These are phyloP conservation scores for Willisornis vidua DNA, from an alignment of 2,113 vertebrate species.

Conservation along the genomic window DNA sequence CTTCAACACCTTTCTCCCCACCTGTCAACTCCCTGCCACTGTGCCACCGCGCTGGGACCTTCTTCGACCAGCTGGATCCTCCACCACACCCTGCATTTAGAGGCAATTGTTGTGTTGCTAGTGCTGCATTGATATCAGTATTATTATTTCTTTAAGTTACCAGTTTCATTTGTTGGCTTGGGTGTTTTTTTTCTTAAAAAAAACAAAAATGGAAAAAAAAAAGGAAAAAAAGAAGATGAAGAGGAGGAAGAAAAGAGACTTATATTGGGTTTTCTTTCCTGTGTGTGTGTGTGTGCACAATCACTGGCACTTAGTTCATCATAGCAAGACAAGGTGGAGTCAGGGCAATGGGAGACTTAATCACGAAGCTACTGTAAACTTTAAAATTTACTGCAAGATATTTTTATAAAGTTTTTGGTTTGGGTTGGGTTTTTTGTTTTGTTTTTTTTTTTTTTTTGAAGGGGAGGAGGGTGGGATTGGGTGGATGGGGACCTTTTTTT, in stretches of 20 bases:
- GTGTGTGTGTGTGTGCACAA: conserved; percentile 58
- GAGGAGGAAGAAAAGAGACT: conserved; percentile 59
- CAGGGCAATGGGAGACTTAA: conserved; percentile 63
- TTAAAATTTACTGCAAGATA: conserved; percentile 88
- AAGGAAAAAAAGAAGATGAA: not conserved
- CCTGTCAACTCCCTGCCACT: conserved; percentile 44
- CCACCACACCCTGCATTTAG: conserved; percentile 64
- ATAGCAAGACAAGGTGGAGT: conserved; percentile 67
- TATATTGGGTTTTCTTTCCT: conserved; percentile 49
- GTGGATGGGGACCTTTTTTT: conserved; percentile 60
- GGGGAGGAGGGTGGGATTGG: conserved; percentile 49
- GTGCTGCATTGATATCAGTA: conserved; percentile 73
- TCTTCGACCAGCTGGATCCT: conserved; percentile 68
- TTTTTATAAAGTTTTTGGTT: conserved; percentile 89
- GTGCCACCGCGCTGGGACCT: conserved; percentile 60
- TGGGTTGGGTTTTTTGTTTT: not conserved
- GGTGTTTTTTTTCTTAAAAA: conserved; percentile 34
- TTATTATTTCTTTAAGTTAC: conserved; percentile 70
- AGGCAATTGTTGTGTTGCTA: conserved; percentile 72
- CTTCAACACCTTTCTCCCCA: conserved; percentile 36
- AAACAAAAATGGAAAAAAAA: not conserved
- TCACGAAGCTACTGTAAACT: conserved; percentile 83
- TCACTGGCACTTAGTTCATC: conserved; percentile 69
- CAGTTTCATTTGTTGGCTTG: conserved; percentile 70
- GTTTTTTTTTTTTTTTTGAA: not conserved